Percentiles rank a stretch among this genome's conserved stretches.
Evolutionary conservation across 2,797 vertebrate genomes (phyloP).

Genomic region (Catharus ustulatus): DNA sequence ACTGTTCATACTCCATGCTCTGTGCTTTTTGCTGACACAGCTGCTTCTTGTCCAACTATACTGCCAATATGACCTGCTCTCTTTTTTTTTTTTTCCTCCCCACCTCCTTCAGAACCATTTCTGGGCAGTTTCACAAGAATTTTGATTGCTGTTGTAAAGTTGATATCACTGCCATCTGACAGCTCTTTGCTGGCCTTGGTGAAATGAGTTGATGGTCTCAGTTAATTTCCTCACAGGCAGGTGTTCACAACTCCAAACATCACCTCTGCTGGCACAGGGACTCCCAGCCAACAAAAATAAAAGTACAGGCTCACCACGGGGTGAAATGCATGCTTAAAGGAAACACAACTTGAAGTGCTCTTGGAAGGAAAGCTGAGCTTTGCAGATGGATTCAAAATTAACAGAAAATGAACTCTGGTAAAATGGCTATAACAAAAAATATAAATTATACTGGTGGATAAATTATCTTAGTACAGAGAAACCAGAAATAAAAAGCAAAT

Average conservation of each 20-base stretch:
- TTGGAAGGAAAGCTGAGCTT: neutral
- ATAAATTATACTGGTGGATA: neutral
- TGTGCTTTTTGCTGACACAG: conserved; percentile 34
- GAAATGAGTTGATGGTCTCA: neutral
- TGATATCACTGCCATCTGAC: conserved; percentile 19
- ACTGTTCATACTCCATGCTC: neutral
- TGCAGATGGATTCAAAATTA: neutral
- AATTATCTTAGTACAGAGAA: neutral
- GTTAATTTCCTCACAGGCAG: conserved; percentile 1
- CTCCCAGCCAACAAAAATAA: neutral
- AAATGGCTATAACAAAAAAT: neutral
- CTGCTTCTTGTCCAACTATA: neutral
- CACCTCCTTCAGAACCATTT: conserved; percentile 10
- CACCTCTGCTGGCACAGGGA: neutral
- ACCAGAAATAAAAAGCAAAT: neutral
- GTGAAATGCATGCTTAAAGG: neutral
- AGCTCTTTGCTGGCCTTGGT: conserved; percentile 3
- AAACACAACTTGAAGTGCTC: neutral
- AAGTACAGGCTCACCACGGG: neutral
- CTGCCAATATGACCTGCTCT: neutral
- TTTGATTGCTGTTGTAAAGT: conserved; percentile 45
- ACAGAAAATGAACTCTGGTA: neutral
- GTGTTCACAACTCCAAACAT: neutral
- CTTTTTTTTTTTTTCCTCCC: accelerated
- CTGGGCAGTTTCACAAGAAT: conserved; percentile 47